A percentile compares a stretch with the other conserved stretches of the same genome.
These are phyloP conservation scores for Euzetes globulus DNA, from an alignment of 2,888 invertebrate genomes.

Conservation along the genomic window DNA sequence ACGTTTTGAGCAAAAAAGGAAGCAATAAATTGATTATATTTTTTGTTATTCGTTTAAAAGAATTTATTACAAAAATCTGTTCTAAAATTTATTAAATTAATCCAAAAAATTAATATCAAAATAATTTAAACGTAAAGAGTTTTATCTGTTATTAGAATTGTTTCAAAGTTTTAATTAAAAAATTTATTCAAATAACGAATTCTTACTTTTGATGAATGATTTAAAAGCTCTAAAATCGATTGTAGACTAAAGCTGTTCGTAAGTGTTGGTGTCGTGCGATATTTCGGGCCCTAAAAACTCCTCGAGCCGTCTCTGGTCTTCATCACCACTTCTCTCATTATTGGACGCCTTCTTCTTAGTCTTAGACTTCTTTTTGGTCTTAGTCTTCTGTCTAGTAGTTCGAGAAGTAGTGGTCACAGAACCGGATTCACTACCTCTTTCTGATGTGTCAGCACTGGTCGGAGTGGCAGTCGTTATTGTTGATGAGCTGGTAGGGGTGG, in stretches of 20 bases:
- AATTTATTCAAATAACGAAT: neutral
- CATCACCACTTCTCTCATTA: constrained; percentile 27
- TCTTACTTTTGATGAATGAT: neutral
- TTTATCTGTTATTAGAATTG: too few relatives aligned
- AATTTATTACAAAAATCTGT: too few relatives aligned
- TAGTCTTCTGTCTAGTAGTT: constrained; percentile 40
- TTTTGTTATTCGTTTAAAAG: too few relatives aligned
- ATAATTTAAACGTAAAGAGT: too few relatives aligned
- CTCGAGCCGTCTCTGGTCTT: constrained; percentile 38
- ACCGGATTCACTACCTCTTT: neutral
- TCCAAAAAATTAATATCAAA: too few relatives aligned
- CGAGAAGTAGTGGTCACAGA: constrained; percentile 35
- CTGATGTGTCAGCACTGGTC: constrained; percentile 9
- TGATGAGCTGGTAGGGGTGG: neutral
- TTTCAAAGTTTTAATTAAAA: neutral
- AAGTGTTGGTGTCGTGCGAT: neutral
- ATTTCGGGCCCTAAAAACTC: constrained; percentile 38
- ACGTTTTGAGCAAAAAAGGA: too few relatives aligned
- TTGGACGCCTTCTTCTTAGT: constrained; percentile 45
- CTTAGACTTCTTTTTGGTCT: constrained; percentile 48
- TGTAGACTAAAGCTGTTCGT: neutral
- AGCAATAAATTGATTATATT: too few relatives aligned
- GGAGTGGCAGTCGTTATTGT: neutral
- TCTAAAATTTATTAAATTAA: too few relatives aligned
- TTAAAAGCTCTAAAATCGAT: neutral